Evolutionary conservation across 2,797 vertebrate species (phyloP), one percentile per base, ranked within the genome.

Genomic region (Anableps anableps): DNA sequence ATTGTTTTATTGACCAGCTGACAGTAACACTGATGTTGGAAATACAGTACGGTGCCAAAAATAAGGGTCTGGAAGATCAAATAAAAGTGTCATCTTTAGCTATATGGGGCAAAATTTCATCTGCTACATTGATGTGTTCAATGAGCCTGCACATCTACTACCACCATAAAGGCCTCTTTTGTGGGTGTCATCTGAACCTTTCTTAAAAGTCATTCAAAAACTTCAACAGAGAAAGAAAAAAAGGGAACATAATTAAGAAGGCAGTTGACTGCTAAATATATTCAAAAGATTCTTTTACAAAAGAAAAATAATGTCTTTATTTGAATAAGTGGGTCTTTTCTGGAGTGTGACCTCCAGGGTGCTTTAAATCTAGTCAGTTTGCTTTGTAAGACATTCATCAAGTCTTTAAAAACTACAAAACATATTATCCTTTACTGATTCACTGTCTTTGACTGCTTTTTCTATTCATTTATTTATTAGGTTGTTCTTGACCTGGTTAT

Each of bases 1-100:
- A 91, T 90, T 92, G 89, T 88, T 92, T 93, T 92, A 93, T 92
- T 94, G 92, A 92, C 91, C 90, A 86, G 74, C 74, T 90, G 87
- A 93, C 87, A 90, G 77, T 81, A 80, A 89, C 77, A 88, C 74
- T 81, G 62, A 86, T 88, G 73, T 89, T 83, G 74, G 75, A 85
- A 91, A 90, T 83, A 77, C 79, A 80, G 36, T 51, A 43, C 17
- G 51, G 66, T 19, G 53, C 31, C 79, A 73, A 75, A 74, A 55
- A 73, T 55, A 19, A n/a, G n/a, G 38, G 43, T 55, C 74, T 68
- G 58, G 8, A 77, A 62, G 53, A 74, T 74, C 48, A n/a, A 38
- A 19, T 43, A 53, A 82, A 77, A 77, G 58, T 36, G 50, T 21
- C 62, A 58, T 74, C 72, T 74, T 50, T 41, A 51, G 19, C 26